Evolutionary conservation across 2,888 invertebrate species (phyloP).

Genomic region (Andrena fulva): DNA sequence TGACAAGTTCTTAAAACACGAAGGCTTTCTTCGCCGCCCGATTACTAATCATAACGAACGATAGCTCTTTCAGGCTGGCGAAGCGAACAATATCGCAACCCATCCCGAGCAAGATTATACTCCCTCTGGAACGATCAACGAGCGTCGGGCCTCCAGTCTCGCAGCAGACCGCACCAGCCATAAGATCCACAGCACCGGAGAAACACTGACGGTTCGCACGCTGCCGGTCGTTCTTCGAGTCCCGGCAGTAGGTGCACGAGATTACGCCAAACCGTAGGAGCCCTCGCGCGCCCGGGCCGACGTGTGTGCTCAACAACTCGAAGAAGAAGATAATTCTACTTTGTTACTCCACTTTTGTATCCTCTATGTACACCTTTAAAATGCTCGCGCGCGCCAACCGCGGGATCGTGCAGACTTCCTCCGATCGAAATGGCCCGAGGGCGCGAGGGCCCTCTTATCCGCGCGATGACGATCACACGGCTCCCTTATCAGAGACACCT

Average conservation of each 20-base stretch:
- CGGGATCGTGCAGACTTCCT: slow-evolving; percentile 19
- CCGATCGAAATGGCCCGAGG: slow-evolving; percentile 26
- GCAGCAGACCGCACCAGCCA: slow-evolving; percentile 69
- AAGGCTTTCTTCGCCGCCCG: neutral
- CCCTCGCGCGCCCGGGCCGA: slow-evolving; percentile 49
- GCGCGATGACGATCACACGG: slow-evolving; percentile 18
- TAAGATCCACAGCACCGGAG: slow-evolving; percentile 75
- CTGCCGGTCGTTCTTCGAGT: slow-evolving; percentile 83
- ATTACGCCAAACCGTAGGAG: slow-evolving; percentile 19
- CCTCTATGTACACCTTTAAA: slow-evolving; percentile 45
- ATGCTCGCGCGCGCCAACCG: slow-evolving; percentile 12
- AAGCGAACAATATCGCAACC: slow-evolving; percentile 85
- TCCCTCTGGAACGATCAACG: slow-evolving; percentile 81
- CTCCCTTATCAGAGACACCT: neutral
- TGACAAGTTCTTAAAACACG: neutral
- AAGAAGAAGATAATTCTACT: slow-evolving; percentile 49
- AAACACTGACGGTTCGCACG: slow-evolving; percentile 83
- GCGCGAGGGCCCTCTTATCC: slow-evolving; percentile 44
- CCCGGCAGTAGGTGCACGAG: slow-evolving; percentile 74
- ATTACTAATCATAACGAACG: slow-evolving; percentile 32
- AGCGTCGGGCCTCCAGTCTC: slow-evolving; percentile 80
- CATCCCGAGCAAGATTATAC: slow-evolving; percentile 75
- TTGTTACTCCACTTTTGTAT: slow-evolving; percentile 65
- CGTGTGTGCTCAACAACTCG: slow-evolving; percentile 55
- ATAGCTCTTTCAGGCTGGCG: slow-evolving; percentile 84